Conservation (phyloP, 37 sponge, comb jelly and placozoan genomes). For the Agelas oroides region DNA sequence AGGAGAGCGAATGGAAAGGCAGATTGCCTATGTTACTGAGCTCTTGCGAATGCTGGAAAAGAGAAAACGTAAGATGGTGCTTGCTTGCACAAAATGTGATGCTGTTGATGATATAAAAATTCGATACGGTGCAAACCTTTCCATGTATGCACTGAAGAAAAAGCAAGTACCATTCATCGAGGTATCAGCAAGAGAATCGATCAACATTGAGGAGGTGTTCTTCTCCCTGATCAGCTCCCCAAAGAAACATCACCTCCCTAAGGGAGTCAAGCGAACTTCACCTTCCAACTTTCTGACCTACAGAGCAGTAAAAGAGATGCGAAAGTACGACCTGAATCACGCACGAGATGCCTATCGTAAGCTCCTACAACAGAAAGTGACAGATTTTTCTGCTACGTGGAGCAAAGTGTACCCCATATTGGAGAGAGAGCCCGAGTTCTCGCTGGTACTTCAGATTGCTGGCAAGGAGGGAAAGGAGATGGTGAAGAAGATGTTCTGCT, state of each 20-base stretch:
- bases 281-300: slow-evolving; percentile 19
- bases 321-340: slow-evolving; percentile 41
- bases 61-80: slow-evolving; percentile 53
- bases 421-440: slow-evolving; percentile 44
- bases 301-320: slow-evolving; percentile 27
- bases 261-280: not conserved
- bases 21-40: slow-evolving; percentile 57
- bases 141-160: slow-evolving; percentile 34
- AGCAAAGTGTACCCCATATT: slow-evolving; percentile 33
- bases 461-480: slow-evolving; percentile 49
- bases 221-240: slow-evolving; percentile 30
- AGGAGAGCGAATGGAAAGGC: slow-evolving; percentile 53
- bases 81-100: slow-evolving; percentile 83
- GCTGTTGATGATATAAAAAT: slow-evolving; percentile 35
- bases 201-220: slow-evolving; percentile 78
- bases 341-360: slow-evolving; percentile 55
- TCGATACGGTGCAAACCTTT: slow-evolving; percentile 29
- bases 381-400: slow-evolving; percentile 51
- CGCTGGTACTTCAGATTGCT: slow-evolving; percentile 26
- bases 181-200: slow-evolving; percentile 62
- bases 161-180: slow-evolving; percentile 73
- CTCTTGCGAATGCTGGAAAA: slow-evolving; percentile 56
- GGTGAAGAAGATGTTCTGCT: slow-evolving; percentile 73
- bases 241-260: slow-evolving; percentile 27
- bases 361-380: slow-evolving; percentile 28